Evolutionary conservation across 2,797 vertebrate genomes (phyloP), one percentile per base, ranked within the genome.

Genomic region (Heliangelus exortis): DNA sequence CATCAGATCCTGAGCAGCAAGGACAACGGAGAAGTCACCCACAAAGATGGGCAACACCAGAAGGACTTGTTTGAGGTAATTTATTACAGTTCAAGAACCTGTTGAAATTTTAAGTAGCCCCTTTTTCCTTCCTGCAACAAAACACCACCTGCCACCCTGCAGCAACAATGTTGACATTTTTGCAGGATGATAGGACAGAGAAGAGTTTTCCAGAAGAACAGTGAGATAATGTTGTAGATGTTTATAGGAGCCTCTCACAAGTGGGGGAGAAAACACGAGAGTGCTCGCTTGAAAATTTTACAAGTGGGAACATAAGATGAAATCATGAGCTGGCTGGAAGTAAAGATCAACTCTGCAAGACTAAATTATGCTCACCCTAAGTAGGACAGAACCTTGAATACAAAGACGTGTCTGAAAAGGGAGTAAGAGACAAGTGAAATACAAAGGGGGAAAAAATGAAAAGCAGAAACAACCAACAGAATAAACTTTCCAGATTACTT

Each of bases 361-460:
- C 16, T 57, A 69, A 80, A 61, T 74, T 59, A 80, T 1, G 1
- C 9, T 17, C 2, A 41, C 6, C 4, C 4, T 68, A 80, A 67
- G 31, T 31, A 84, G 50, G 57, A 36, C 31, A 83, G 62, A 84
- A 57, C 12, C 34, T 75, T 36, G 19, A 73, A 63, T 41, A 63
- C 33, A 80, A 89, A 88, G 31, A 50, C 25, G 36, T 41, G 33
- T 50, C 36, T 78, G 54, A 72, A 80, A 81, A 53, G 1, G 4
- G 18, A 84, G 53, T 3, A 89, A 19, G 12, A 58, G 20, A 75
- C 36, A 78, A 31, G 19, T 17, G 76, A 87, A 72, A 73, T 29
- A 19, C 17, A 50, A 45, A 17, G 15, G 4, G 12, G 13, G 0
- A 2, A 9, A 9, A 15, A 0, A 80, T 17, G 13, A 43, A 62